These are phyloP conservation scores for Ceramica pisi DNA, from an alignment of 2,888 invertebrate genomes.

Conservation along the genomic window DNA sequence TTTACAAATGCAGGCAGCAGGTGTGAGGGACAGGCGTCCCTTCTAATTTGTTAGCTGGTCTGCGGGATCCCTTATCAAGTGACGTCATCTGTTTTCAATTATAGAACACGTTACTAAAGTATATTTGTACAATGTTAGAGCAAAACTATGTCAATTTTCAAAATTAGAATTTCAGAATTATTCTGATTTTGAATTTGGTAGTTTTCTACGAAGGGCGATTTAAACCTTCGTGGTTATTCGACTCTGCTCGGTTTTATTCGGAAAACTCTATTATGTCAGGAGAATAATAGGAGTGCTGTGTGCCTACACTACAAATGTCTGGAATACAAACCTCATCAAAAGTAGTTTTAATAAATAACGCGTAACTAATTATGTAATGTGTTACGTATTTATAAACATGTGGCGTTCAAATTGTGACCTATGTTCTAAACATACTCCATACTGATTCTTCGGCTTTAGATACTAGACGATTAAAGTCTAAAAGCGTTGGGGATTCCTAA, in stretches of 20 bases:
- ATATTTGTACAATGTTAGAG: not conserved
- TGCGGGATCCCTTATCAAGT: conserved; percentile 75
- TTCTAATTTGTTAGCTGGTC: conserved; percentile 80
- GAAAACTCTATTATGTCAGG: not conserved
- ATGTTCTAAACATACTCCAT: not conserved
- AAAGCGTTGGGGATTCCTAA: too few relatives aligned
- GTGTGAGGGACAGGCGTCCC: conserved; percentile 77
- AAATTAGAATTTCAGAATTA: conserved; percentile 6
- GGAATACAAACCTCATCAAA: not conserved
- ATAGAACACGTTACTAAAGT: conserved; percentile 22
- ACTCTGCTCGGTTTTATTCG: not conserved
- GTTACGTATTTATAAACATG: not conserved
- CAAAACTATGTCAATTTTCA: conserved; percentile 12
- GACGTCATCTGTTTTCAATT: conserved; percentile 71
- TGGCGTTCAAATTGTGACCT: not conserved
- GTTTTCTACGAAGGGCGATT: not conserved
- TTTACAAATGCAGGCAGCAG: conserved; percentile 74
- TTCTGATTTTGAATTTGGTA: not conserved
- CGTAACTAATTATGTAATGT: too few relatives aligned
- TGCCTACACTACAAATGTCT: too few relatives aligned
- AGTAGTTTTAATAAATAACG: not conserved
- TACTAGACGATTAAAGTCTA: too few relatives aligned
- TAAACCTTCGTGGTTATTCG: conserved; percentile 5
- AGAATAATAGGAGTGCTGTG: not conserved
- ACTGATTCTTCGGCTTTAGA: not conserved